Base-by-base conservation (phyloP, 2,797 vertebrate genomes). In the Megalops cyprinoides region DNA sequence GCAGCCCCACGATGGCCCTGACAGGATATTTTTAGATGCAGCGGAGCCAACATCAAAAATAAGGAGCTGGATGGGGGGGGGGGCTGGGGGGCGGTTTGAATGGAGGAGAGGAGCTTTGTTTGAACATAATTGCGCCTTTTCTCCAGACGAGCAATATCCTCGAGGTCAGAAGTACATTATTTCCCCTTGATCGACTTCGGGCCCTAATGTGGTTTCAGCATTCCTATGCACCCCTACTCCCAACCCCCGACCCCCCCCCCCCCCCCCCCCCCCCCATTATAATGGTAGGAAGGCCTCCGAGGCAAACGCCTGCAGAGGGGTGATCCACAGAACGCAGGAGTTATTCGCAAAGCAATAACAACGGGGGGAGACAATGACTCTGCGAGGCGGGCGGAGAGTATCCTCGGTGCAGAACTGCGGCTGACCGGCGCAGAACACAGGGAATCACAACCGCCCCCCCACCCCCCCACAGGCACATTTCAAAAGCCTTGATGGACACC, bases 391-490 rank as follows among this genome's bases (percentile, higher is more conserved):
- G 62, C 31, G 5, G 34, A 34, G 14, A n/a, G n/a, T n/a, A n/a
- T n/a, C n/a, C n/a, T n/a, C 62, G 4, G 34, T 58, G n/a, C 55
- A 58, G 20, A 5, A n/a, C 55, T 25, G 55, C 15, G 12, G 34
- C 15, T 12, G 62, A 18, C 62, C 62, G 12, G 34, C 20, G 37
- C 62, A 39, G 31, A 67, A 67, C 18, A 28, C 62, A 67, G 15
- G 37, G 62, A 67, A 39, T 67, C 62, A 39, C 62, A 37, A 34
- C 62, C 62, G 37, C 37, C 62, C 18, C 31, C 62, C 62, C n/a
- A n/a, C n/a, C n/a, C n/a, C n/a, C n/a, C n/a, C n/a, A n/a, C 67
- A 67, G 62, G 62, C 62, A 39, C 62, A 39, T 67, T 12, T 67
- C 34, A 39, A 67, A n/a, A 67, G 34, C 14, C 62, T 39, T 37